Percentiles rank a stretch among this genome's conserved stretches.
phyloP scores from a whole-genome alignment of 2,888 invertebrate genomes.

The Phyllotreta striolata region DNA sequence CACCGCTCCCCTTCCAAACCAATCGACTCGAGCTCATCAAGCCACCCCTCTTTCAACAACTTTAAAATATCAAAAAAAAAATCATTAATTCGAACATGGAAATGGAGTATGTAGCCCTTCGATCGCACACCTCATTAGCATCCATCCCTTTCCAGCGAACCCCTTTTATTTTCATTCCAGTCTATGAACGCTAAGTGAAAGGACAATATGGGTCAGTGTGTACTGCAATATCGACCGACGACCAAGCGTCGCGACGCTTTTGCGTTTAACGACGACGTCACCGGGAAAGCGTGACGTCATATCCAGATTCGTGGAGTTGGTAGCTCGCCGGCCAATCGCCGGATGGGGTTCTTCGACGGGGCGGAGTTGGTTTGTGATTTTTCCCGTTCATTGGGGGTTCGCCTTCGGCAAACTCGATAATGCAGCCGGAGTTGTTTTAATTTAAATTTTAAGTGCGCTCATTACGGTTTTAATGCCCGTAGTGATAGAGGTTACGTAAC shows the following conservation, averaged over 20 bases:
- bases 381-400: slow-evolving; percentile 7
- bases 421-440: too few relatives aligned
- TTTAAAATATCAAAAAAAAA: too few relatives aligned
- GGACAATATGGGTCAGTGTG: slow-evolving; percentile 59
- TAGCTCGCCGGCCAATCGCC: slow-evolving; percentile 31
- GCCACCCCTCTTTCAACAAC: too few relatives aligned
- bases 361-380: slow-evolving; percentile 22
- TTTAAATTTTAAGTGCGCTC: too few relatives aligned
- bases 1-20: too few relatives aligned
- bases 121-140: slow-evolving; percentile 8
- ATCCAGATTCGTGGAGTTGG: slow-evolving; percentile 27
- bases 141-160: neutral
- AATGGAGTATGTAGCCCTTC: neutral
- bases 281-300: slow-evolving; percentile 51
- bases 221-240: slow-evolving; percentile 51
- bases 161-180: slow-evolving; percentile 38
- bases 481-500: too few relatives aligned
- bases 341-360: neutral
- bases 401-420: too few relatives aligned
- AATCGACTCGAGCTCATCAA: too few relatives aligned
- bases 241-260: slow-evolving; percentile 45
- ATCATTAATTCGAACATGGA: too few relatives aligned
- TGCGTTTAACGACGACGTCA: slow-evolving; percentile 48
- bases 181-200: slow-evolving; percentile 51
- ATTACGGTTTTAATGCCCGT: too few relatives aligned